These are phyloP conservation scores for Magallana ariakensis DNA, from an alignment of 1,140 invertebrate genomes.

Conservation along the genomic window DNA sequence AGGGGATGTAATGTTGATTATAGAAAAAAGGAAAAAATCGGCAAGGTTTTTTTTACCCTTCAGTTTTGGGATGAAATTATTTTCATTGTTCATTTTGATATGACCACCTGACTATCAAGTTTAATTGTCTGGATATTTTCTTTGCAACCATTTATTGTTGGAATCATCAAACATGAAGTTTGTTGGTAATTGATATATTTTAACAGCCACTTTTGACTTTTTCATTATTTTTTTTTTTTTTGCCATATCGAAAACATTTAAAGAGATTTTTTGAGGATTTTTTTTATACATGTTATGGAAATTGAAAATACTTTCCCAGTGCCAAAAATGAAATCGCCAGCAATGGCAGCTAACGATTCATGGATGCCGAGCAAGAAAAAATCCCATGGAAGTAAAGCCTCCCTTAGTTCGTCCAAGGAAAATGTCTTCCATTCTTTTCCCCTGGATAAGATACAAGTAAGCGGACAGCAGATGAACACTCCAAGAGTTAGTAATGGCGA, in stretches of 20 bases:
- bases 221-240: background rate
- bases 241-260: background rate
- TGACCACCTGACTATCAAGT: background rate
- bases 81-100: background rate
- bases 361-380: background rate
- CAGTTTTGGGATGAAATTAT: background rate
- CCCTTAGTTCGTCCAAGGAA: background rate
- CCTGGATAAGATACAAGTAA: constrained; percentile 45
- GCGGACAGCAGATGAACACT: constrained; percentile 47
- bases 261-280: background rate
- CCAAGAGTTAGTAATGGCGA: constrained; percentile 2
- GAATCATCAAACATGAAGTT: background rate
- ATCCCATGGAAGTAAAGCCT: background rate
- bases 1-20: background rate
- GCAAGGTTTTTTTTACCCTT: background rate
- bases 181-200: too few relatives aligned
- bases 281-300: background rate
- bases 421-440: constrained; percentile 17
- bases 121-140: too few relatives aligned
- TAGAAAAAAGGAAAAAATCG: background rate
- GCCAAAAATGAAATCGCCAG: constrained; percentile 10
- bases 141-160: background rate
- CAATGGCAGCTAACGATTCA: background rate
- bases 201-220: background rate
- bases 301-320: background rate